phyloP scores from a whole-genome alignment of 1,140 invertebrate species.

The Diorhabda elongata region DNA sequence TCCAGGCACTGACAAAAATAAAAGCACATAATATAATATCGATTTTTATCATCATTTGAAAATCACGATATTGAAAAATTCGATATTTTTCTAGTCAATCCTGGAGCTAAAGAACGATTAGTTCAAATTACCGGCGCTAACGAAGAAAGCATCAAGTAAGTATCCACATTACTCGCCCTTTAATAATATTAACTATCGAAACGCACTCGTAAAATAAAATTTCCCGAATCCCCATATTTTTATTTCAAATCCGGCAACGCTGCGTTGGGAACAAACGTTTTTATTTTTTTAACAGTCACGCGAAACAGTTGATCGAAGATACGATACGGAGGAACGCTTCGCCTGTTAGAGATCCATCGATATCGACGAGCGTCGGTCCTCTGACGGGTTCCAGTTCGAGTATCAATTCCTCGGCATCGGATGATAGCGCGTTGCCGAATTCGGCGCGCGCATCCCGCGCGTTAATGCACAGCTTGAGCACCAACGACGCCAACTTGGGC shows the following conservation, averaged over 20 bases:
- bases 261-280: too few relatives aligned
- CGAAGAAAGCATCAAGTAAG: slow-evolving; percentile 88
- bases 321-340: slow-evolving; percentile 89
- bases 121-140: slow-evolving; percentile 89
- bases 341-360: slow-evolving; percentile 64
- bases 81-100: slow-evolving; percentile 67
- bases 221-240: too few relatives aligned
- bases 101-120: slow-evolving; percentile 85
- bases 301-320: slow-evolving; percentile 86
- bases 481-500: slow-evolving; percentile 75
- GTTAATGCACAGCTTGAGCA: slow-evolving; percentile 73
- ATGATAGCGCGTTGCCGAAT: slow-evolving; percentile 56
- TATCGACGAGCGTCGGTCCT: slow-evolving; percentile 50
- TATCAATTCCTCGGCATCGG: slow-evolving; percentile 70
- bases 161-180: slow-evolving; percentile 25
- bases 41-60: too few relatives aligned
- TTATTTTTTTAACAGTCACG: slow-evolving; percentile 60
- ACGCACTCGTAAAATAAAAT: too few relatives aligned
- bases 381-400: slow-evolving; percentile 62
- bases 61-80: too few relatives aligned
- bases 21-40: too few relatives aligned
- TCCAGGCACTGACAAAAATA: too few relatives aligned
- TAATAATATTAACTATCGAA: too few relatives aligned
- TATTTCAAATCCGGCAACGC: too few relatives aligned
- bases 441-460: slow-evolving; percentile 50